Evolutionary conservation across 2,888 invertebrate genomes (phyloP).

Genomic region (Baccha elongata): DNA sequence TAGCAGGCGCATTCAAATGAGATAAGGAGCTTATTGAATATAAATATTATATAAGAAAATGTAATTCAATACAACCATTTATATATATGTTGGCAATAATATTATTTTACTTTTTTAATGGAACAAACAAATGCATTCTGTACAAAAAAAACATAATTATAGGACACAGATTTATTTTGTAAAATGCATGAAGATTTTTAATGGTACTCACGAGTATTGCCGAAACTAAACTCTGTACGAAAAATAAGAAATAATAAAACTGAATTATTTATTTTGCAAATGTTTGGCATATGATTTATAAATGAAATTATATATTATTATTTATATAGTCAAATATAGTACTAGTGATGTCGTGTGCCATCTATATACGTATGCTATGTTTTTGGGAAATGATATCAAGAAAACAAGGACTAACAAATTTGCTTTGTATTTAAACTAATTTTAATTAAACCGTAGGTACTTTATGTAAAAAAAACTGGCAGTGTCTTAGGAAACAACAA

Average conservation of each 20-base stretch:
- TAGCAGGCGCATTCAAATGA: conserved; percentile 51
- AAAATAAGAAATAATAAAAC: conserved; percentile 75
- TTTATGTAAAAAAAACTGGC: no score
- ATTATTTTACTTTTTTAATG: conserved; percentile 3
- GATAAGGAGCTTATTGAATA: conserved; percentile 38
- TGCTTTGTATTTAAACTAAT: no score
- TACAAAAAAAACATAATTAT: conserved; percentile 39
- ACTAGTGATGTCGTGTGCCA: background rate
- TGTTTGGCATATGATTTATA: background rate
- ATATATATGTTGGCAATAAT: conserved; percentile 41
- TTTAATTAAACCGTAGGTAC: no score
- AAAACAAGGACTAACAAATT: no score
- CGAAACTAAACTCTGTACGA: conserved; percentile 82
- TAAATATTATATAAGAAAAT: conserved; percentile 15
- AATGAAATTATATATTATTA: background rate
- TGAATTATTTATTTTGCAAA: conserved; percentile 56
- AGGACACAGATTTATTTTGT: conserved; percentile 40
- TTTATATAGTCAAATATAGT: background rate
- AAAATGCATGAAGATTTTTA: conserved; percentile 39
- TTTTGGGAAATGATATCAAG: no score
- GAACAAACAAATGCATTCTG: conserved; percentile 61
- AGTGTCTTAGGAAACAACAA: no score
- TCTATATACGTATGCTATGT: no score
- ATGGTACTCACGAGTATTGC: conserved; percentile 81
- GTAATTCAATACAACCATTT: conserved; percentile 43